Evolutionary conservation across 2,797 vertebrate genomes (phyloP).

Genomic region (Gymnodraco acuticeps): DNA sequence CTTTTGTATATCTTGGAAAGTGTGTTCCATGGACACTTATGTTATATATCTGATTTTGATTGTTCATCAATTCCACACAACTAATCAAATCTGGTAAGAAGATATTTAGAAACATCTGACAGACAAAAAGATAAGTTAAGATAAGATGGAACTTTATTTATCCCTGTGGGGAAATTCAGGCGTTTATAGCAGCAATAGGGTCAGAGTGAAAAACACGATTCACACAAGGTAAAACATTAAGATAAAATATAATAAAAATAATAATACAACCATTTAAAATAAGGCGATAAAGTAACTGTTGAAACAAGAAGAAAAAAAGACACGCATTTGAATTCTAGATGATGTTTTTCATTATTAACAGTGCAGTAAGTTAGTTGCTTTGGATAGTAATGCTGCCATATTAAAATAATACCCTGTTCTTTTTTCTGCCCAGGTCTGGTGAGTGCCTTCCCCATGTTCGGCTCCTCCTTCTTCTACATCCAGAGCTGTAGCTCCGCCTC

Average conservation of each 20-base stretch:
- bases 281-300: too few relatives aligned
- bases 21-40: conserved; percentile 33
- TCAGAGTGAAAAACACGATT: too few relatives aligned
- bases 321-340: too few relatives aligned
- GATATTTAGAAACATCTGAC: background rate
- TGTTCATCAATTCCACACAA: background rate
- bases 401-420: too few relatives aligned
- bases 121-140: too few relatives aligned
- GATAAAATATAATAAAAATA: too few relatives aligned
- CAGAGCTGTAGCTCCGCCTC: conserved; percentile 92
- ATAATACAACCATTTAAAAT: too few relatives aligned
- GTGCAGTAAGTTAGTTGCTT: background rate
- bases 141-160: too few relatives aligned
- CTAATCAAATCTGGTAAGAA: background rate
- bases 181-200: too few relatives aligned
- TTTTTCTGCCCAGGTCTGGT: conserved; percentile 88
- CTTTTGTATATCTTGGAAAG: conserved; percentile 8
- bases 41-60: background rate
- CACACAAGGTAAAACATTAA: too few relatives aligned
- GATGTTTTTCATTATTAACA: background rate
- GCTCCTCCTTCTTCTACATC: conserved; percentile 98
- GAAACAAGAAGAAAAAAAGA: too few relatives aligned
- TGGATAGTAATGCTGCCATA: background rate
- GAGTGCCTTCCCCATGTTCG: conserved; percentile 95
- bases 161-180: too few relatives aligned